Conservation (phyloP, 1,140 invertebrate species). For the Akabosia matsudoensis region DNA sequence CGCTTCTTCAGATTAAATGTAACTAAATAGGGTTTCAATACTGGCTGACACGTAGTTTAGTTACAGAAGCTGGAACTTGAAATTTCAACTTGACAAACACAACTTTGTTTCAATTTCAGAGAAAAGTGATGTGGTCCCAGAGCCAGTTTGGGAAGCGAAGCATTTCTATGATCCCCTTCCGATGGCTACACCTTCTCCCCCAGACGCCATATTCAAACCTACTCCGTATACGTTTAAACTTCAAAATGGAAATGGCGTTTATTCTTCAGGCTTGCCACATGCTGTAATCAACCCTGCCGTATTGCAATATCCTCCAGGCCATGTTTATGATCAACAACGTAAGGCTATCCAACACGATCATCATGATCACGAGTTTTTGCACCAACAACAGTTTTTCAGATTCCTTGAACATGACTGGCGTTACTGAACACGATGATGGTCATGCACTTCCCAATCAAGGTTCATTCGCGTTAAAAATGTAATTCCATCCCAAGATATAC, state of each 20-base stretch:
- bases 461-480: no score
- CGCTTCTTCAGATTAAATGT: no score
- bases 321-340: conserved; percentile 20
- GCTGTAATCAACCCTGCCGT: conserved; percentile 23
- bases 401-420: conserved; percentile 3
- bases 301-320: conserved; percentile 31
- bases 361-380: neutral
- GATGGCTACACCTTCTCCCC: conserved; percentile 9
- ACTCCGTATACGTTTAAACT: conserved; percentile 31
- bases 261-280: neutral
- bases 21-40: no score
- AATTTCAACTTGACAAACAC: neutral
- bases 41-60: no score
- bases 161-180: conserved; percentile 30
- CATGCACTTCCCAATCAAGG: neutral
- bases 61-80: no score
- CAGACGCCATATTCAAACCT: conserved; percentile 22
- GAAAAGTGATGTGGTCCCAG: conserved; percentile 17
- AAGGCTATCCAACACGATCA: neutral
- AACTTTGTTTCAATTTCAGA: neutral
- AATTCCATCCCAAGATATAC: no score
- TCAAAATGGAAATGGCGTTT: conserved; percentile 26
- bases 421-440: neutral
- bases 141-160: conserved; percentile 30
- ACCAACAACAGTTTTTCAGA: neutral